Conservation (phyloP, 1,140 invertebrate genomes). For the Lucilia cuprina region DNA sequence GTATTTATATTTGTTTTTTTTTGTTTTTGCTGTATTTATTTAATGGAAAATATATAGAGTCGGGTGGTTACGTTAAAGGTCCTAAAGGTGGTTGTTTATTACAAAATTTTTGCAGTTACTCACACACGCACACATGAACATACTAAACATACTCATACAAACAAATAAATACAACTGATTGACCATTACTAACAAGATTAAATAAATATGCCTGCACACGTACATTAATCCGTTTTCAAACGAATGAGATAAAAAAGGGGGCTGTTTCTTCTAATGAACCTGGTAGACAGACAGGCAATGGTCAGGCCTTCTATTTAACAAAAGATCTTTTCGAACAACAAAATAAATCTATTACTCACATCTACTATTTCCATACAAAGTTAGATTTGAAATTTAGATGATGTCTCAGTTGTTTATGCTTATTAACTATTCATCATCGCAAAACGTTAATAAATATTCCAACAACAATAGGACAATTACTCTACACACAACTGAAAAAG, state of each 20-base stretch:
- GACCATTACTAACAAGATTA: conserved; percentile 11
- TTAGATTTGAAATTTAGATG: not conserved
- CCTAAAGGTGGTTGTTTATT: no score
- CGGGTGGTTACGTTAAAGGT: not conserved
- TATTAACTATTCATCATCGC: not conserved
- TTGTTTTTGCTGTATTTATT: not conserved
- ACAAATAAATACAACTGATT: conserved; percentile 1
- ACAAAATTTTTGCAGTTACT: not conserved
- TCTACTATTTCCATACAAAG: not conserved
- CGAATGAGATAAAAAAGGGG: not conserved
- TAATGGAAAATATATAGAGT: not conserved
- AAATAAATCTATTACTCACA: not conserved
- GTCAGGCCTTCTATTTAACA: not conserved
- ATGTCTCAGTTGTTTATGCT: not conserved
- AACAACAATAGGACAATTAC: conserved; percentile 6
- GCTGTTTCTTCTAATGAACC: not conserved
- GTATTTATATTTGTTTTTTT: not conserved
- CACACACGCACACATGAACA: not conserved
- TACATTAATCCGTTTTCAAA: not conserved
- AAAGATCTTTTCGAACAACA: no score
- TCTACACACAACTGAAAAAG: not conserved
- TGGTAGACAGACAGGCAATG: not conserved
- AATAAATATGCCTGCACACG: conserved; percentile 8
- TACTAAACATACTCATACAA: not conserved
- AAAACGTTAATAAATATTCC: not conserved